Conservation (phyloP, 1,140 invertebrate genomes). For the Acromyrmex echinatior region DNA sequence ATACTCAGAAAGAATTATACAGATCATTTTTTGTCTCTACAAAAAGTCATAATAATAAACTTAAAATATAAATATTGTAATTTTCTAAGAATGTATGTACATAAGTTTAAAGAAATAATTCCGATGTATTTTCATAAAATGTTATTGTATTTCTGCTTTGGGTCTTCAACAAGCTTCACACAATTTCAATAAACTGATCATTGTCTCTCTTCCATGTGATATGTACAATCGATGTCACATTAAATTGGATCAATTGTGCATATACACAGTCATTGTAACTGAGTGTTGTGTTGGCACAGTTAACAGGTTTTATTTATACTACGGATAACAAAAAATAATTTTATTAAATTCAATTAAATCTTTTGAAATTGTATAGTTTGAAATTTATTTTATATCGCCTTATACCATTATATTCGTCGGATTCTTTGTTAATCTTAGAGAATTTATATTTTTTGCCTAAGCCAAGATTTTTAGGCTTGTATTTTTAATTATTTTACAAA, state of each 20-base stretch:
- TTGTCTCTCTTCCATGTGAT: constrained; percentile 60
- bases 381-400: not conserved
- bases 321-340: not conserved
- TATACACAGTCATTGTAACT: not conserved
- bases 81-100: not conserved
- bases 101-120: constrained; percentile 53
- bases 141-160: not conserved
- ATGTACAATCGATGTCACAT: constrained; percentile 28
- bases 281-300: not conserved
- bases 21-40: not conserved
- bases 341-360: not conserved
- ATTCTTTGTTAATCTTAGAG: not conserved
- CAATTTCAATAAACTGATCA: constrained; percentile 46
- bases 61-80: not conserved
- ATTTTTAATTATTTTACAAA: not conserved
- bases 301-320: not conserved
- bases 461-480: not conserved
- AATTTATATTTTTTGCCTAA: not conserved
- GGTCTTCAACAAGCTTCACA: constrained; percentile 20
- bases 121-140: constrained; percentile 67
- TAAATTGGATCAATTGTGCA: not conserved
- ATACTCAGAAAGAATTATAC: not conserved
- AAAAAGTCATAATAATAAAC: constrained; percentile 29
- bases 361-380: not conserved
- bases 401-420: not conserved